Base-by-base conservation (phyloP, 1,140 invertebrate species). In the Cepaea nemoralis region DNA sequence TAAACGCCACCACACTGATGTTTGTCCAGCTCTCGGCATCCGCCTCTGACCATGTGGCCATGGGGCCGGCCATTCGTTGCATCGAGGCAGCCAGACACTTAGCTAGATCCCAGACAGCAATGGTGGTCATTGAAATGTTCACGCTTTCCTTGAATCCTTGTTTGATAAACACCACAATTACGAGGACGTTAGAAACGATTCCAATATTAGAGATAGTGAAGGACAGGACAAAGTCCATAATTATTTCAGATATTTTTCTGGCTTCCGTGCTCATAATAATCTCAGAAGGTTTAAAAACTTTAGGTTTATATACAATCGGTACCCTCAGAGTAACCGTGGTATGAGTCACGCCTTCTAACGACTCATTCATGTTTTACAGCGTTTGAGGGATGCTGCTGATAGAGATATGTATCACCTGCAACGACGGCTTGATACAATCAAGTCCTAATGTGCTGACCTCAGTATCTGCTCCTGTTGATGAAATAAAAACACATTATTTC, bases 181-280 rank as follows among this genome's bases (percentile, higher is more conserved):
- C 74, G 3, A 80, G 66, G 22, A 71, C 63, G 42, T 80, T 80
- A 3, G 63, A 70, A 31, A 67, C n/a, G 22, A 80, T 37, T 6
- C 42, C 77, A 16, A 70, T 24, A 12, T 70, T 19, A 10, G 31
- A 70, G 27, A 80, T 37, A 12, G 19, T 40, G 74, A 63, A 69
- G 40, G 22, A 42, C n/a, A 70, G 40, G 1, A 37, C 37, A 48
- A 59, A 45, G 42, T 80, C 66, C n/a, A 80, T 35, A 10, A 35
- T 63, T 10, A 67, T 80, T 42, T 80, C 63, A 40, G 37, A 27
- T 33, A 74, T 48, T 24, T 16, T 48, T 45, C 37, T 40, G 5
- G 33, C 33, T 50, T 50, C 48, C 14, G n/a, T 76, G 48, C 10
- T 76, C 22, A 76, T 45, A 14, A 76, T 48, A 24, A 37, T 55